phyloP scores from a whole-genome alignment of 92 coral and sea anemone genomes.

The Bergia puertoricense region DNA sequence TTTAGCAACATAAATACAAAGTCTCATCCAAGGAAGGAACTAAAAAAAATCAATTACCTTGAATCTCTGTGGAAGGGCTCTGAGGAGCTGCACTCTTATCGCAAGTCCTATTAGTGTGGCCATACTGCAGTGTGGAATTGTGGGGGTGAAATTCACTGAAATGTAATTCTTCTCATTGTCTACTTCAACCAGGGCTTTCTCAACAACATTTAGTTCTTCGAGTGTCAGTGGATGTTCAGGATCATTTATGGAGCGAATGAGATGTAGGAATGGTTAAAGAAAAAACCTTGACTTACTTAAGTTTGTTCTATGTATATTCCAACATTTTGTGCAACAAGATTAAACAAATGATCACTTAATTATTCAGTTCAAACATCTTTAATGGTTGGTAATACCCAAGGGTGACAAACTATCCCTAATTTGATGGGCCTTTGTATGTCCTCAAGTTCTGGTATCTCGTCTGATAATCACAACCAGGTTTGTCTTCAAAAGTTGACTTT shows the following conservation, averaged over 20 bases:
- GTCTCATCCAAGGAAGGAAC: background rate
- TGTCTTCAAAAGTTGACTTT: too few species aligned
- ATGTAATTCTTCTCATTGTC: conserved; percentile 82
- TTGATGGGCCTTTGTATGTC: too few species aligned
- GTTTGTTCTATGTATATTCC: background rate
- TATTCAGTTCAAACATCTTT: too few species aligned
- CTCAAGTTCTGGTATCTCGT: too few species aligned
- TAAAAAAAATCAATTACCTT: conserved; percentile 52
- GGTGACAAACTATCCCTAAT: too few species aligned
- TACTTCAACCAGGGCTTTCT: conserved; percentile 83
- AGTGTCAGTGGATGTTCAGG: conserved; percentile 98
- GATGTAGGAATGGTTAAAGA: conserved; percentile 62
- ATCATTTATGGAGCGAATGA: conserved; percentile 95
- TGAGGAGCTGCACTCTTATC: conserved; percentile 85
- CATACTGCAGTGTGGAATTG: conserved; percentile 99
- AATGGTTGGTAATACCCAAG: too few species aligned
- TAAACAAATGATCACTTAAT: too few species aligned
- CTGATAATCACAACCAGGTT: too few species aligned
- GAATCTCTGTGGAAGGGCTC: conserved; percentile 93
- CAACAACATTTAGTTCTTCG: conserved; percentile 94
- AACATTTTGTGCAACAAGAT: too few species aligned
- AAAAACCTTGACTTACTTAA: background rate
- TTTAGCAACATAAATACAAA: too few species aligned
- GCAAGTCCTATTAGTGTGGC: conserved; percentile 98
- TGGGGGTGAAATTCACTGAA: conserved; percentile 92